These are phyloP conservation scores for Nasonia longicornis DNA, from an alignment of 1,140 invertebrate species.

Conservation along the genomic window DNA sequence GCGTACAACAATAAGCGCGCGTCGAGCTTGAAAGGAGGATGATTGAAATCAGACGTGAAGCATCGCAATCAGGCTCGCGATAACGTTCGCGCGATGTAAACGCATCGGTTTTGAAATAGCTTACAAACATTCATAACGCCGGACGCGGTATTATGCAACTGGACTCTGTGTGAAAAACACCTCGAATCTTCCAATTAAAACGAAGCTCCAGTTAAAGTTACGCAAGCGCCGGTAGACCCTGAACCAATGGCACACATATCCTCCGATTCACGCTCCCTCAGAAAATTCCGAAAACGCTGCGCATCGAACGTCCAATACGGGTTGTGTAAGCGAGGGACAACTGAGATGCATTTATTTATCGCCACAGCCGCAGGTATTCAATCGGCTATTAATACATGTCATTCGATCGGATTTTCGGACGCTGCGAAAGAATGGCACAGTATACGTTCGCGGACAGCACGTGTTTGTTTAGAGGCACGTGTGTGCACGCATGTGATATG, in stretches of 20 bases:
- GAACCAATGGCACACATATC: neutral
- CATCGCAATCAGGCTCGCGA: neutral
- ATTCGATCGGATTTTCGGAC: too few species aligned
- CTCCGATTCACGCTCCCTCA: neutral
- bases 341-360: too few species aligned
- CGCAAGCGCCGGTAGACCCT: neutral
- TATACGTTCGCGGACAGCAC: too few species aligned
- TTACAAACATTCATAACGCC: too few species aligned
- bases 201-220: neutral
- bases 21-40: neutral
- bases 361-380: too few species aligned
- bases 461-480: too few species aligned
- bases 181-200: neutral
- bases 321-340: neutral
- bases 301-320: neutral
- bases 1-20: neutral
- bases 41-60: neutral
- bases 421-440: too few species aligned
- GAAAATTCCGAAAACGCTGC: neutral
- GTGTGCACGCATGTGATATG: too few species aligned
- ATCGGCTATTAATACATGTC: too few species aligned
- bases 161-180: neutral
- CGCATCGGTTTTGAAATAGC: neutral
- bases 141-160: neutral
- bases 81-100: too few species aligned